Evolutionary conservation across 2,888 invertebrate species (phyloP).

Genomic region (Barypeithes pellucidus): DNA sequence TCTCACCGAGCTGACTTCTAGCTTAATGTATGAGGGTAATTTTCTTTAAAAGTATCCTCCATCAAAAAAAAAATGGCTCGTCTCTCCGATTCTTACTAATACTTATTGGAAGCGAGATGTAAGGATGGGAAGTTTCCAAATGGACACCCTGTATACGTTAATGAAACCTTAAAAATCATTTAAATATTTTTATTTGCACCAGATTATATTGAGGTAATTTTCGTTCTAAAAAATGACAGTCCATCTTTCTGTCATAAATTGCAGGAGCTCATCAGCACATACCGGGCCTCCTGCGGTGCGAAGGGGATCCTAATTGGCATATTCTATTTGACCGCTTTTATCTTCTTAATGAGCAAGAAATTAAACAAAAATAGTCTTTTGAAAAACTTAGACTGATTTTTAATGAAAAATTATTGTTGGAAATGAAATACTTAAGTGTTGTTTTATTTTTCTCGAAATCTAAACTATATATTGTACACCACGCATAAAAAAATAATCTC

Average conservation of each 20-base stretch:
- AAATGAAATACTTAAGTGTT: neutral
- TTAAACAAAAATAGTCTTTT: slow-evolving; percentile 58
- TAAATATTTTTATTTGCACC: slow-evolving; percentile 6
- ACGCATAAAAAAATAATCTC: too few relatives aligned
- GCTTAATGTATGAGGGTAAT: too few relatives aligned
- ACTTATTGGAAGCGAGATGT: too few relatives aligned
- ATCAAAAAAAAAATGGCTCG: too few relatives aligned
- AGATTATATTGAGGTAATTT: slow-evolving; percentile 17
- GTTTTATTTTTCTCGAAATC: neutral
- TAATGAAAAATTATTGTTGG: slow-evolving; percentile 37
- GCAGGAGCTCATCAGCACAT: slow-evolving; percentile 46
- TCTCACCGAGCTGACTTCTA: too few relatives aligned
- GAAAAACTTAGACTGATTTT: slow-evolving; percentile 32
- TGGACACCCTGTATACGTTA: too few relatives aligned
- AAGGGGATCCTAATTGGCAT: slow-evolving; percentile 65
- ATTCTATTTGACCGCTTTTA: slow-evolving; percentile 56
- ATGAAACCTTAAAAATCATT: neutral
- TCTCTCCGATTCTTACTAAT: too few relatives aligned
- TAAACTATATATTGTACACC: too few relatives aligned
- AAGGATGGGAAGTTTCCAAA: too few relatives aligned
- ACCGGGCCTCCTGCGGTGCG: slow-evolving; percentile 59
- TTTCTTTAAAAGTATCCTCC: too few relatives aligned
- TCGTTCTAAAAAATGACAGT: slow-evolving; percentile 43
- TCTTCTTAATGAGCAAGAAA: slow-evolving; percentile 64
- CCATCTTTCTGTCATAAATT: slow-evolving; percentile 45